phyloP scores from a whole-genome alignment of 2,113 vertebrate species.

The Limnothrissa miodon region DNA sequence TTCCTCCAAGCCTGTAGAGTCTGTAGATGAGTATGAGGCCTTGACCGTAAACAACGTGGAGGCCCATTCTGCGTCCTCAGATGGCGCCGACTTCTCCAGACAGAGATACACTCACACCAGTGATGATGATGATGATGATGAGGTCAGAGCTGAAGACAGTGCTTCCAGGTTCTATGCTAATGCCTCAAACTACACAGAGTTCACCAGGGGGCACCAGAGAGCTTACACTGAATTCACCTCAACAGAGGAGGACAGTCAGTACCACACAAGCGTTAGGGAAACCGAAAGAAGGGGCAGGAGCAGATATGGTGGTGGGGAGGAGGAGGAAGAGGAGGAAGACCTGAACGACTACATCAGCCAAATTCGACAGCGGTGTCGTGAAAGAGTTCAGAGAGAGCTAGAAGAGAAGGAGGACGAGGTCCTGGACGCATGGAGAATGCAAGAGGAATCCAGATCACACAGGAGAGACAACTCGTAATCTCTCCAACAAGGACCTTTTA shows the following conservation, averaged over 20 bases:
- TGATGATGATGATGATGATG: constrained; percentile 61
- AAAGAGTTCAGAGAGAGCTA: constrained; percentile 53
- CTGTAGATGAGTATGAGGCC: constrained; percentile 58
- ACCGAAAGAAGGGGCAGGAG: constrained; percentile 52
- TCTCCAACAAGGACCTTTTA: neutral
- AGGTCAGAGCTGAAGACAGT: neutral
- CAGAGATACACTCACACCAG: constrained; percentile 63
- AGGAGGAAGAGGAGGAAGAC: constrained; percentile 60
- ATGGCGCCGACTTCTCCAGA: constrained; percentile 72
- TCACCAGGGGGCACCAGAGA: constrained; percentile 55
- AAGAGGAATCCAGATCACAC: constrained; percentile 74
- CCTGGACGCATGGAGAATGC: constrained; percentile 83
- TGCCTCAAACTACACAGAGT: constrained; percentile 55
- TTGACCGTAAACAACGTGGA: constrained; percentile 63
- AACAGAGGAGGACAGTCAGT: constrained; percentile 56
- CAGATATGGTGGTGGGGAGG: constrained; percentile 11
- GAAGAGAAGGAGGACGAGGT: constrained; percentile 85
- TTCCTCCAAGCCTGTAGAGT: constrained; percentile 52
- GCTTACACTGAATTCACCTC: constrained; percentile 45
- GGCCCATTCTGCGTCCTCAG: constrained; percentile 66
- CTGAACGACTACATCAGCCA: constrained; percentile 61
- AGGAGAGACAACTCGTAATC: constrained; percentile 55
- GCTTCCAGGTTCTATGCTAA: constrained; percentile 58
- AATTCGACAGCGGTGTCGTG: constrained; percentile 58
- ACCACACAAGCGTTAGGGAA: constrained; percentile 63